phyloP scores from a whole-genome alignment of 2,797 vertebrate genomes.

The Pterois miles region DNA sequence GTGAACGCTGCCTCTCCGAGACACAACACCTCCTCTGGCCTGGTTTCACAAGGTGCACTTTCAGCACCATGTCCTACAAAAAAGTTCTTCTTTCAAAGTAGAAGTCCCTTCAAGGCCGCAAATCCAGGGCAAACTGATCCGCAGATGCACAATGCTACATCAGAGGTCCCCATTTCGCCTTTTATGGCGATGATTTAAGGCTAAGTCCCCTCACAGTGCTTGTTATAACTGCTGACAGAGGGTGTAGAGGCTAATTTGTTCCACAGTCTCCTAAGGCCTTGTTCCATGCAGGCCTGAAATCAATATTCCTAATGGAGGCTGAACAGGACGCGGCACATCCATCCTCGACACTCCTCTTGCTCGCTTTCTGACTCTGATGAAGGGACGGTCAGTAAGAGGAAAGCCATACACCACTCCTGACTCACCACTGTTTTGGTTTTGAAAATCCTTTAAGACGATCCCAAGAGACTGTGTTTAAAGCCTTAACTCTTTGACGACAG shows the following conservation, averaged over 20 bases:
- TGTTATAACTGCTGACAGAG: constrained; percentile 67
- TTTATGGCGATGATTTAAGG: constrained; percentile 49
- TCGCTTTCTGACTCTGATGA: constrained; percentile 33
- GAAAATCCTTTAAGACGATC: constrained; percentile 36
- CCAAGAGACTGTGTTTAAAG: constrained; percentile 12
- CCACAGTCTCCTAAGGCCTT: constrained; percentile 58
- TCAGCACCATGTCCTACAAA: constrained; percentile 66
- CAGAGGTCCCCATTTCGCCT: constrained; percentile 20
- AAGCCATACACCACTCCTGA: constrained; percentile 20
- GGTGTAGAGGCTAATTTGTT: constrained; percentile 67
- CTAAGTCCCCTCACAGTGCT: constrained; percentile 41
- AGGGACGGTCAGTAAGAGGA: constrained; percentile 16
- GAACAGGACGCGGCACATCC: constrained; percentile 53
- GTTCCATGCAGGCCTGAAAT: constrained; percentile 68
- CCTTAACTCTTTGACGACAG: constrained; percentile 9
- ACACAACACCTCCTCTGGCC: constrained; percentile 60
- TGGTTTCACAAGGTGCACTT: constrained; percentile 73
- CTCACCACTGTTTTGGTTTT: constrained; percentile 38
- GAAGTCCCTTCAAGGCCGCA: constrained; percentile 24
- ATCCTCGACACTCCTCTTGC: constrained; percentile 48
- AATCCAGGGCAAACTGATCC: constrained; percentile 28
- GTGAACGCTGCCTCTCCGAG: constrained; percentile 30
- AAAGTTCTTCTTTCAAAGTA: constrained; percentile 52
- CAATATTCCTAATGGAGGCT: constrained; percentile 78
- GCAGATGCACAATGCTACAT: not conserved